A percentile compares a stretch with the other conserved stretches of the same genome.
These are phyloP conservation scores for Sacculina carcini DNA, from an alignment of 2,888 invertebrate species.

Conservation along the genomic window DNA sequence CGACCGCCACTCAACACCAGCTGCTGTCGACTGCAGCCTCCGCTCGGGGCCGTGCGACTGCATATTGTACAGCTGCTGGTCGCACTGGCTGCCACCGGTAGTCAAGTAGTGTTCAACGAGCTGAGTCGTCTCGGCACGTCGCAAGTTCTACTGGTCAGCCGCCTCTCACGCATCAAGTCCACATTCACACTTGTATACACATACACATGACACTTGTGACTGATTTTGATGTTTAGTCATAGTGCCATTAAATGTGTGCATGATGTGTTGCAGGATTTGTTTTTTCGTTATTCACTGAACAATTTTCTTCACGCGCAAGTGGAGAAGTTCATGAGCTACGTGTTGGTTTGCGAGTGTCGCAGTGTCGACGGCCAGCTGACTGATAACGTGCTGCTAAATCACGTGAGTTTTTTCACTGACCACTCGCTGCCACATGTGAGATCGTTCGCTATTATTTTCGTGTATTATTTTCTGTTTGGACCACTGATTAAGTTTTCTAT, in stretches of 20 bases:
- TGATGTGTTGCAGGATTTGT: constrained; percentile 42
- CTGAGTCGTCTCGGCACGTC: constrained; percentile 29
- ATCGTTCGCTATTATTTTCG: too few species aligned
- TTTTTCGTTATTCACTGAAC: constrained; percentile 72
- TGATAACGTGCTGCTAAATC: too few species aligned
- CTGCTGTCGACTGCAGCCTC: constrained; percentile 17
- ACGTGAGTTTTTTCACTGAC: too few species aligned
- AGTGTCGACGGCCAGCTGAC: too few species aligned
- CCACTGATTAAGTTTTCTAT: too few species aligned
- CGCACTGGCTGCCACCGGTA: constrained; percentile 43
- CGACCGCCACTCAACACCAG: neutral
- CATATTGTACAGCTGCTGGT: constrained; percentile 53
- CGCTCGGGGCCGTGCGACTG: constrained; percentile 49
- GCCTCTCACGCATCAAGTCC: neutral
- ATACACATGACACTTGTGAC: constrained; percentile 1
- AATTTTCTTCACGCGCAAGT: constrained; percentile 85
- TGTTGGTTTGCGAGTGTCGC: too few species aligned
- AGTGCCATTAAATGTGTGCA: neutral
- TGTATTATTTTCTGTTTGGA: too few species aligned
- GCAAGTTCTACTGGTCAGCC: constrained; percentile 18
- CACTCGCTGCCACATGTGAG: too few species aligned
- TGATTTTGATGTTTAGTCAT: neutral
- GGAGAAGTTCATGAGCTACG: constrained; percentile 44
- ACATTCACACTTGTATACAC: neutral
- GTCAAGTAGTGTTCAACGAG: constrained; percentile 39